These are phyloP conservation scores for Aix galericulata DNA, from an alignment of 2,113 vertebrate genomes.

Conservation along the genomic window DNA sequence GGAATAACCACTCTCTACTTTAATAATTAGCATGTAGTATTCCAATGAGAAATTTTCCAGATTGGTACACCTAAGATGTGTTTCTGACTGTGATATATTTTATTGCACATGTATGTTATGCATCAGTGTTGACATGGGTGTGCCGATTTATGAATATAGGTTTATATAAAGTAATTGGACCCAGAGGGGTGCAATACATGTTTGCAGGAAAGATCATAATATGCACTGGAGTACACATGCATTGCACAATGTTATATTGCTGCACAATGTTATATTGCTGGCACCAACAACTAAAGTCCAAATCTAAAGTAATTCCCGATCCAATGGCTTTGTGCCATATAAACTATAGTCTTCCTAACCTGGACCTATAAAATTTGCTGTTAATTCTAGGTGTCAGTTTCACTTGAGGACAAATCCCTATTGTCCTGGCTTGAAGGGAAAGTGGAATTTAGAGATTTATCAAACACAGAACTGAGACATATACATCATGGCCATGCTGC, in stretches of 20 bases:
- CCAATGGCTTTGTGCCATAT: neutral
- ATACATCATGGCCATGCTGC: neutral
- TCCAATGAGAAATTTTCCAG: neutral
- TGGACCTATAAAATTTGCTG: neutral
- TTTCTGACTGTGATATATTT: neutral
- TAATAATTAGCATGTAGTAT: neutral
- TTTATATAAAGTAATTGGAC: neutral
- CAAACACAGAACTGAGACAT: neutral
- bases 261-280: neutral
- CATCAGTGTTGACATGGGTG: neutral
- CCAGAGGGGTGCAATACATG: neutral
- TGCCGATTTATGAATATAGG: neutral
- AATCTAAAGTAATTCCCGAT: neutral
- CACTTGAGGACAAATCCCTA: neutral
- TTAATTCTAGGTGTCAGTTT: neutral
- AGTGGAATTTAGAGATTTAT: neutral
- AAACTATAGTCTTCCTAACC: neutral
- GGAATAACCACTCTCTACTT: constrained; percentile 12
- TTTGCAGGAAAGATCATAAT: neutral
- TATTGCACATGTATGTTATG: neutral
- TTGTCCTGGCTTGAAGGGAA: neutral
- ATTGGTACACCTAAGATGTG: neutral
- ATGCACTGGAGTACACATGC: neutral
- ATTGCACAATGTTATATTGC: neutral
- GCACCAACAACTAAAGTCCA: neutral